phyloP scores from a whole-genome alignment of 1,140 invertebrate genomes.

The Brachionus asplanchnoidis region DNA sequence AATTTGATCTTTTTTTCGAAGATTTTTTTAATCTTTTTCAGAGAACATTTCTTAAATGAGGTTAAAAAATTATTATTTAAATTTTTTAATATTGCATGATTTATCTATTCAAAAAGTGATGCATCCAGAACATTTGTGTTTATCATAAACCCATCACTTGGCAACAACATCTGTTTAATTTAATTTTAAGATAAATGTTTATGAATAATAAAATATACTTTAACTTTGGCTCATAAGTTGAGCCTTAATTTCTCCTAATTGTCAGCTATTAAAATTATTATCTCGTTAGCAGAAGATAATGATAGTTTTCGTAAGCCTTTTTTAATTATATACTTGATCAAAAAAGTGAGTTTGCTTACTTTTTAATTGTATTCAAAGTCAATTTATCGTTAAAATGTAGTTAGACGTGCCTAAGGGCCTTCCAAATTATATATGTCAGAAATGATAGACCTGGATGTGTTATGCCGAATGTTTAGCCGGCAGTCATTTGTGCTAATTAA shows the following conservation, averaged over 20 bases:
- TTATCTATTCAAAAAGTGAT: background rate
- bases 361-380: constrained; percentile 27
- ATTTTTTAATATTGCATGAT: no score
- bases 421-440: background rate
- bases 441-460: constrained; percentile 1
- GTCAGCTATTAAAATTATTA: constrained; percentile 39
- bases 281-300: background rate
- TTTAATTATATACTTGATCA: background rate
- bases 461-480: background rate
- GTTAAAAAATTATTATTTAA: no score
- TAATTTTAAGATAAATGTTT: background rate
- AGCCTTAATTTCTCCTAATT: background rate
- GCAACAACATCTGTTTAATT: constrained; percentile 32
- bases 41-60: no score
- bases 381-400: constrained; percentile 1
- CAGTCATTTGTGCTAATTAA: constrained; percentile 7
- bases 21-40: no score
- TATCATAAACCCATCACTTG: background rate
- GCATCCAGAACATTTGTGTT: background rate
- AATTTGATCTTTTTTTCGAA: no score
- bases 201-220: background rate
- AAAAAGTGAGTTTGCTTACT: background rate
- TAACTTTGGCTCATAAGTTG: background rate
- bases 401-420: background rate
- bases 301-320: background rate